Evolutionary conservation across 2,888 invertebrate species (phyloP), one percentile per base, ranked within the genome.

Genomic region (Cataglyphis altisquamis): DNA sequence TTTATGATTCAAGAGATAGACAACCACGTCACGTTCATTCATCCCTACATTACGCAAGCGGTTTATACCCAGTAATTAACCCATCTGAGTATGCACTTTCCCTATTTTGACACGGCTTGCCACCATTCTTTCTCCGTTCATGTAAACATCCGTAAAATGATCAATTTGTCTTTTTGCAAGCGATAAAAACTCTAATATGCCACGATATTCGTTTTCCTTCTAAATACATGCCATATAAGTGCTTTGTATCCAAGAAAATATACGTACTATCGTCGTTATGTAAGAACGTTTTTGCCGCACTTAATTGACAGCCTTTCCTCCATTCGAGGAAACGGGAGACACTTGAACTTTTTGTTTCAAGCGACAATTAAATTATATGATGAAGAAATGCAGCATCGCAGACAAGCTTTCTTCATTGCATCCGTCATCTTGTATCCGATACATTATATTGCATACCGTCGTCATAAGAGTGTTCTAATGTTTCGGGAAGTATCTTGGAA

Each of bases 21-120:
- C 57, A 48, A 60, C 36, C 36, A 80, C 78, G 72, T 80, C 45
- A 70, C 60, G 57, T 72, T 80, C 78, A 80, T 80, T 80, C 72
- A 80, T 70, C 72, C 60, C 48, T 60, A 48, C 45, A 45, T 80
- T 80, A 72, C 55, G 72, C 72, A 80, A 80, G 45, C 60, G 45
- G 29, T 60, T 70, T 45, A 41, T 45, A 80, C 25, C 72, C 36
- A 25, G 60, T 36, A 80, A 80, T 80, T 80, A 80, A 60, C 36
- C 45, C 70, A 80, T 60, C 60, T 45, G 45, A 70, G 25, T 52
- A 52, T 36, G 45, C 72, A 60, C 78, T 80, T 80, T 80, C 78
- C 72, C 78, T 72, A 72, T 80, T 80, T 80, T 80, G 78, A 80
- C 78, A 80, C 21, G 21, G 45, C 21, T 63, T 45, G 9, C 41